Base-by-base conservation (phyloP, 2,797 vertebrate genomes). In the Lacerta agilis region DNA sequence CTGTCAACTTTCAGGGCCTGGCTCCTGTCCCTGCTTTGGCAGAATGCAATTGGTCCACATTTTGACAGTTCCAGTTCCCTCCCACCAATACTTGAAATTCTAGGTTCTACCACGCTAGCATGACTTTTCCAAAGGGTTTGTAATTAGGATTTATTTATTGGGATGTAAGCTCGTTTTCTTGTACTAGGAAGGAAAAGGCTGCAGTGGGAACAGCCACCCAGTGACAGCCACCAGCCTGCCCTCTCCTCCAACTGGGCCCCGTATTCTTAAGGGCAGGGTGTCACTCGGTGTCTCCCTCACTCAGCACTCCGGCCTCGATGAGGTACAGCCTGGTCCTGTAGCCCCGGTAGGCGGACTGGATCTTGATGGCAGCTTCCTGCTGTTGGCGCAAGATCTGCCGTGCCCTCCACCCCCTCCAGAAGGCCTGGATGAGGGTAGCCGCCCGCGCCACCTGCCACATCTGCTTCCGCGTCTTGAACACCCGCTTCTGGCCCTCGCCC, bases 381-480 rank as follows among this genome's bases (percentile, higher is more conserved):
- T 89, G 91, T 23, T n/a, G 5, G 4, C 77, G 72, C 64, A 92
- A 13, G 0, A 27, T 8, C 43, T 41, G 58, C 9, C 89, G 87
- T 1, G 36, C 67, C 23, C 78, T 38, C 41, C 82, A 88, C 0
- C 91, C 91, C 64, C 88, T 58, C 89, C 89, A 92, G 71, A 85
- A 86, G 4, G 89, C 58, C 82, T 92, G 91, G 82, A 92, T 92
- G 87, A n/a, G 55, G 0, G 87, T 86, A n/a, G 91, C 91, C 0
- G 91, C 89, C 8, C 45, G 80, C 0, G 15, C 71, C 23, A 90
- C 66, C 2, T 90, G 77, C 91, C 82, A 69, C 61, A 86, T 1
- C 13, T 55, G 89, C 29, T 92, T 92, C 33, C 87, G 25, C 1
- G 91, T 87, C 55, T 87, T 90, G 83, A 90, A 90, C 9, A 88